These are phyloP conservation scores for Chaetodon trifascialis DNA, from an alignment of 2,113 vertebrate genomes.

Conservation along the genomic window DNA sequence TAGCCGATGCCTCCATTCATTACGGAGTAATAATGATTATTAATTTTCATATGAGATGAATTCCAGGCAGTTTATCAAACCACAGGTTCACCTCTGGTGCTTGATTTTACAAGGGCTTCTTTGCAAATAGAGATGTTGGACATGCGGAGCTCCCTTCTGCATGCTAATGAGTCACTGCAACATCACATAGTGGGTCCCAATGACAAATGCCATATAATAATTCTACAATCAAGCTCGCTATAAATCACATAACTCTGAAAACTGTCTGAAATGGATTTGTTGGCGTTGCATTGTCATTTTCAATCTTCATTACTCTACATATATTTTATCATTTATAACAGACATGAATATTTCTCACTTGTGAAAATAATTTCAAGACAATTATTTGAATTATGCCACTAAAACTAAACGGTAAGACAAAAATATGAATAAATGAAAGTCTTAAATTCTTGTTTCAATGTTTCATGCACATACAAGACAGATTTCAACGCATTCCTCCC, in stretches of 20 bases:
- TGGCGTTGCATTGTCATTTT: not conserved
- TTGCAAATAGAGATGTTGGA: conserved; percentile 46
- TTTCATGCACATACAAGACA: not conserved
- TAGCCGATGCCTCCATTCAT: conserved; percentile 73
- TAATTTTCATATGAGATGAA: conserved; percentile 65
- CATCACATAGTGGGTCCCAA: not conserved
- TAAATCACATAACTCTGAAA: not conserved
- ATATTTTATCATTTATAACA: not conserved
- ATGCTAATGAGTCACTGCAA: conserved; percentile 47
- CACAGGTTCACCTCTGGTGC: conserved; percentile 42
- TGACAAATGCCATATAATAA: conserved; percentile 5
- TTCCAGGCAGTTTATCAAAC: conserved; percentile 56
- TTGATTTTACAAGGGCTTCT: conserved; percentile 46
- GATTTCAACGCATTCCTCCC: not conserved
- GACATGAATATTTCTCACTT: not conserved
- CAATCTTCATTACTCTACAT: not conserved
- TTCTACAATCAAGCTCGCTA: not conserved
- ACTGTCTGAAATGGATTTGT: not conserved
- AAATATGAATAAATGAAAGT: not conserved
- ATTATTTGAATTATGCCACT: not conserved
- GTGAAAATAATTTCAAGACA: not conserved
- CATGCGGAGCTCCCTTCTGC: conserved; percentile 30
- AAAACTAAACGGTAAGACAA: not conserved
- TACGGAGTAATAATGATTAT: conserved; percentile 72
- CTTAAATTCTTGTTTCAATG: not conserved